Evolutionary conservation across 1,140 invertebrate species (phyloP), one percentile per base, ranked within the genome.

Genomic region (Gonatopus flavifemur): DNA sequence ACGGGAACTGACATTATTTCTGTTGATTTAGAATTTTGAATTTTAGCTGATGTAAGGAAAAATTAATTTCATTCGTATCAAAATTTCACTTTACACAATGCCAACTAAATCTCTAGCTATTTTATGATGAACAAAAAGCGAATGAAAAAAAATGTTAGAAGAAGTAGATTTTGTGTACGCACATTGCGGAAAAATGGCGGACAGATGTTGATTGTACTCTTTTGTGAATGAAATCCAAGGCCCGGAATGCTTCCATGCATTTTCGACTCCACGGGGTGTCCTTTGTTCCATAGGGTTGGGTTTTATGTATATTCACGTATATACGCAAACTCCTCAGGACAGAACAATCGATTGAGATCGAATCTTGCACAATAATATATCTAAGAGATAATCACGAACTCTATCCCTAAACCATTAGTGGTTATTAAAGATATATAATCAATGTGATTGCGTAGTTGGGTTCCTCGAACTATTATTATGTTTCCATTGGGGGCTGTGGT

Each of bases 191-290:
- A 52, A 61, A 57, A 52, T 36, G 43, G 19, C 20, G 31, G 42
- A 25, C 59, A 62, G 59, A 62, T 62, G 58, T 62, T 44, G 47
- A 39, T 50, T 50, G 61, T 49, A 42, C 52, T 42, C 38, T 15
- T 25, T 38, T 33, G 44, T 16, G 15, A 1, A 10, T 51, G 52
- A 56, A 53, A 60, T 56, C 20, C 46, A 36, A n/a, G n/a, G n/a
- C n/a, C n/a, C n/a, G n/a, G n/a, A n/a, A n/a, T n/a, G n/a, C n/a
- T 30, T 57, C 51, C 19, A 40, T 54, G 22, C n/a, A n/a, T 58
- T 22, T 55, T 55, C 3, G 21, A 38, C 60, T 30, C 60, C 7
- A 13, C 42, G 32, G 60, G 60, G 42, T 21, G 59, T 28, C 38
- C 18, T 20, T 37, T 19, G 33, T 22, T 37, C 40, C 19, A 15